A percentile compares a stretch with the other conserved stretches of the same genome.
These are phyloP conservation scores for Theristicus caerulescens DNA, from an alignment of 2,113 vertebrate species.

Conservation along the genomic window DNA sequence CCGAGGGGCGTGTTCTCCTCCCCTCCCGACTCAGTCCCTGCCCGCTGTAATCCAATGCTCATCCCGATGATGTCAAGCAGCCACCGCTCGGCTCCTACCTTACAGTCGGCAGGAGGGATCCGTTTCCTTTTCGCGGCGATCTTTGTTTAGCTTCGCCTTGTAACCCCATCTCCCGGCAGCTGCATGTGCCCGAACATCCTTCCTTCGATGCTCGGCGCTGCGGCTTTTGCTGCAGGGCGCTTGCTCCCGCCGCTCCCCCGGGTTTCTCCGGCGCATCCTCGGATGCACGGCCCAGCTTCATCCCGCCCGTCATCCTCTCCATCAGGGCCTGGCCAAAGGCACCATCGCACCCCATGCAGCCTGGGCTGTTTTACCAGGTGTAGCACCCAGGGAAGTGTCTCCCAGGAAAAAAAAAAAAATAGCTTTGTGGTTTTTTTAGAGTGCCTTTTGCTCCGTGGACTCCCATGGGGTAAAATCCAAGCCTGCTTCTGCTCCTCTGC, in stretches of 20 bases:
- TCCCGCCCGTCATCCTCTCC: fast-evolving
- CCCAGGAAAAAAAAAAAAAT: not conserved
- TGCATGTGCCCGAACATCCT: constrained; percentile 65
- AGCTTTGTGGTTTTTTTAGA: not conserved
- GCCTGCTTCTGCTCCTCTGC: not conserved
- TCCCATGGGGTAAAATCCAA: not conserved
- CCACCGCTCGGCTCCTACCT: constrained; percentile 70
- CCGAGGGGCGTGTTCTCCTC: constrained; percentile 76
- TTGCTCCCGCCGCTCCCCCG: not conserved
- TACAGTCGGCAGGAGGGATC: constrained; percentile 61
- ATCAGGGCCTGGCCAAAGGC: not conserved
- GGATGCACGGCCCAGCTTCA: not conserved
- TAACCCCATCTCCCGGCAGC: constrained; percentile 62
- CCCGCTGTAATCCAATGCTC: constrained; percentile 77
- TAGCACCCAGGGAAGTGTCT: fast-evolving
- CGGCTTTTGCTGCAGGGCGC: not conserved
- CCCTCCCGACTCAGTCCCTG: constrained; percentile 66
- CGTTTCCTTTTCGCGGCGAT: constrained; percentile 67
- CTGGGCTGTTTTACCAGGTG: not conserved
- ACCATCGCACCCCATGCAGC: fast-evolving
- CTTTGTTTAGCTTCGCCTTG: constrained; percentile 45
- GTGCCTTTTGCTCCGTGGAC: not conserved
- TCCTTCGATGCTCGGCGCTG: constrained; percentile 42
- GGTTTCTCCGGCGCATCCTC: fast-evolving
- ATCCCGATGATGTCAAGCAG: constrained; percentile 77